These are phyloP conservation scores for Mus minutoides DNA, from an alignment of 2,797 vertebrate species.

Conservation along the genomic window DNA sequence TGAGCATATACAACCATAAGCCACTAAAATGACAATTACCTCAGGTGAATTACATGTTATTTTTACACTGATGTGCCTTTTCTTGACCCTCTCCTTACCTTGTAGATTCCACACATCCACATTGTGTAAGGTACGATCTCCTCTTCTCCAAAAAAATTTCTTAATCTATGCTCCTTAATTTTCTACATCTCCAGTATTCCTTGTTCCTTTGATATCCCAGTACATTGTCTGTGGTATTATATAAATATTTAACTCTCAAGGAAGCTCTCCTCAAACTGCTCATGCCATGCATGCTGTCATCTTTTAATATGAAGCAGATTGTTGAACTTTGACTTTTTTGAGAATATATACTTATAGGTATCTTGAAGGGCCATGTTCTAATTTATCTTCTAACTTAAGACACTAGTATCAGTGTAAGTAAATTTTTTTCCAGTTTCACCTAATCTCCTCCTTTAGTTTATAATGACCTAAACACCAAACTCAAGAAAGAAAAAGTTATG, in stretches of 20 bases:
- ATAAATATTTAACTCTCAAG: background rate
- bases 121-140: too few relatives aligned
- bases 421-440: background rate
- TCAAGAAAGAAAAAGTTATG: background rate
- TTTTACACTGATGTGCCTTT: background rate
- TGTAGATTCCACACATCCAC: background rate
- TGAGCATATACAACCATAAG: background rate
- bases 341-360: background rate
- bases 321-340: background rate
- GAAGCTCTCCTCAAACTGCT: background rate
- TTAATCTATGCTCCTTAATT: background rate
- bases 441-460: too few relatives aligned
- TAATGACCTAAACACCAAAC: background rate
- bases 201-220: too few relatives aligned
- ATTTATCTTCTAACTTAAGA: background rate
- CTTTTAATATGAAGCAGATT: too few relatives aligned
- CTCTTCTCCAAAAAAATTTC: background rate
- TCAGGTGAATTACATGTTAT: background rate
- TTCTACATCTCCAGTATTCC: background rate
- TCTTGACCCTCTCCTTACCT: background rate
- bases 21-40: background rate
- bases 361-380: background rate
- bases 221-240: background rate
- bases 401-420: too few relatives aligned
- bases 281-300: background rate